These are phyloP conservation scores for Cebidichthys violaceus DNA, from an alignment of 2,113 vertebrate species.

Conservation along the genomic window DNA sequence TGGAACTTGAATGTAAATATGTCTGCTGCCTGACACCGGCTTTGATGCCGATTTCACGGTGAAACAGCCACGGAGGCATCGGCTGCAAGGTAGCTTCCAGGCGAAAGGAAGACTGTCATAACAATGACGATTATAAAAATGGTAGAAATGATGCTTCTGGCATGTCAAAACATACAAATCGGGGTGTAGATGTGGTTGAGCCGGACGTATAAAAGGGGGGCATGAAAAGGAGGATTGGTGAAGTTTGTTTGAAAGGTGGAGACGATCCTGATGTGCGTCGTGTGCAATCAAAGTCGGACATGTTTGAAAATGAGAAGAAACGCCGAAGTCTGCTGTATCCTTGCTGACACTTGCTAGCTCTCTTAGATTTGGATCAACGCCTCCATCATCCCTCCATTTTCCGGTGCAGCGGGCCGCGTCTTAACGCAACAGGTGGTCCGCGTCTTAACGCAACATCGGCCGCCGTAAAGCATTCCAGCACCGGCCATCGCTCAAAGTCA, in stretches of 20 bases:
- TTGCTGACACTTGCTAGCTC: constrained; percentile 12
- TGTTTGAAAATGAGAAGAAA: background rate
- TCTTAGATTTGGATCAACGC: constrained; percentile 49
- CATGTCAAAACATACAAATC: constrained; percentile 53
- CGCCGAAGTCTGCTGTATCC: background rate
- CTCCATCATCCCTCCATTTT: constrained; percentile 32
- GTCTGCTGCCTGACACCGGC: constrained; percentile 34
- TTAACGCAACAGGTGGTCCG: constrained; percentile 65
- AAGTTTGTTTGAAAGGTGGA: constrained; percentile 23
- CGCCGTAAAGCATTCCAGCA: constrained; percentile 31
- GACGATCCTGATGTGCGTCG: constrained; percentile 11
- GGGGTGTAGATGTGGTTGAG: background rate
- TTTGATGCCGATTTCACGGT: constrained; percentile 23
- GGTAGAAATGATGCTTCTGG: background rate
- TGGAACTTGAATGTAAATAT: constrained; percentile 50
- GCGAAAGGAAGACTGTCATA: constrained; percentile 36
- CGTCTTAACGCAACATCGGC: constrained; percentile 49
- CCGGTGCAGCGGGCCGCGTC: constrained; percentile 31
- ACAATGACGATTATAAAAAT: constrained; percentile 20
- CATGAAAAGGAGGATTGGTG: constrained; percentile 5
- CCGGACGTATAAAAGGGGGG: background rate
- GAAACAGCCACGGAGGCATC: background rate
- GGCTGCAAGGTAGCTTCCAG: constrained; percentile 21
- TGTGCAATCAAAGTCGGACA: background rate
- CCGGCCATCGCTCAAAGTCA: constrained; percentile 47